phyloP scores from a whole-genome alignment of 2,797 vertebrate species.

The Pangasius macronema region DNA sequence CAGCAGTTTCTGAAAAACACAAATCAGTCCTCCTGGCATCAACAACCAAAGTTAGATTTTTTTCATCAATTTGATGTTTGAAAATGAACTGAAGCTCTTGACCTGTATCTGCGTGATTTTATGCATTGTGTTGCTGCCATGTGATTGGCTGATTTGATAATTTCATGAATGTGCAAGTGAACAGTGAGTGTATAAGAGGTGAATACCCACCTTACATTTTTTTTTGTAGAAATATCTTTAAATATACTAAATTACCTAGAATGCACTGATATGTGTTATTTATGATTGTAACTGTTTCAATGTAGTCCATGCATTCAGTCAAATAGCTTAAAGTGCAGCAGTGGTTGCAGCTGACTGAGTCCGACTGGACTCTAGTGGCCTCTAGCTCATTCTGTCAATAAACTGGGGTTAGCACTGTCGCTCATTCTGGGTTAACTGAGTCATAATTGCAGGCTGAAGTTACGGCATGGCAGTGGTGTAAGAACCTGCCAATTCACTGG shows the following conservation, averaged over 20 bases:
- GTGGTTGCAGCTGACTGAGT: conserved; percentile 8
- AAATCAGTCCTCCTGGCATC: no score
- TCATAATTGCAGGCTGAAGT: conserved; percentile 69
- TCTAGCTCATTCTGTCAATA: conserved; percentile 23
- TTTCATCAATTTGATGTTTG: neutral
- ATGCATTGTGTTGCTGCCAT: neutral
- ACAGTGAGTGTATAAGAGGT: neutral
- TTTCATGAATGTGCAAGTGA: neutral
- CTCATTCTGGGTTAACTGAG: conserved; percentile 67
- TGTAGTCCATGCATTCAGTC: neutral
- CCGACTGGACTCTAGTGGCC: conserved; percentile 15
- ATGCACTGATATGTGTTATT: neutral
- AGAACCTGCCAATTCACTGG: conserved; percentile 73
- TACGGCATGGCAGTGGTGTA: conserved; percentile 59
- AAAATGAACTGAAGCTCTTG: neutral
- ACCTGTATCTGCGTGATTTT: neutral
- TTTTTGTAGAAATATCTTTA: neutral
- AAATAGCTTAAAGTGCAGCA: neutral
- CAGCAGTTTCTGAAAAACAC: neutral
- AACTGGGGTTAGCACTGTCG: neutral
- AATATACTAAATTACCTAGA: neutral
- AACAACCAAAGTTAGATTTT: no score
- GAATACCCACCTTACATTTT: neutral
- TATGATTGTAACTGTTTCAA: neutral
- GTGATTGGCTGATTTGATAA: neutral